phyloP scores from a whole-genome alignment of 2,888 invertebrate species.

The Blastobasis adustella region DNA sequence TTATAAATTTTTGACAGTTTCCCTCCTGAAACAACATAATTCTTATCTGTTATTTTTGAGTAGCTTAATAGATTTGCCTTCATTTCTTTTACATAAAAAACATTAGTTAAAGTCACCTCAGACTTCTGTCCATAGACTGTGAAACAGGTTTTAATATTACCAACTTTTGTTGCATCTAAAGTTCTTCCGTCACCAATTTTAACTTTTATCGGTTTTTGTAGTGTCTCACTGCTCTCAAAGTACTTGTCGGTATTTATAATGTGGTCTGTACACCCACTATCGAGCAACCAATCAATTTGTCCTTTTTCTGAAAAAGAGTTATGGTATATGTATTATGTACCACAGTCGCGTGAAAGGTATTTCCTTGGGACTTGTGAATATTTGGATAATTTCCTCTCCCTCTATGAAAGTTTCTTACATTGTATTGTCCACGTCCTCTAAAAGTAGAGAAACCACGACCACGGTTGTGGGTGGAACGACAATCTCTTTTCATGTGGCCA shows the following conservation, averaged over 20 bases:
- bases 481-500: slow-evolving; percentile 19
- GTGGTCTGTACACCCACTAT: no score
- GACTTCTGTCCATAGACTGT: slow-evolving; percentile 12
- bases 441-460: slow-evolving; percentile 2
- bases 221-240: slow-evolving; percentile 9
- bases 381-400: slow-evolving; percentile 6
- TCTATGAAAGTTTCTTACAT: slow-evolving; percentile 3
- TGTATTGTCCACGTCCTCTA: no score
- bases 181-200: slow-evolving; percentile 12
- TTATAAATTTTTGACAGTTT: slow-evolving; percentile 19
- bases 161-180: slow-evolving; percentile 12
- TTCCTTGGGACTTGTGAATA: slow-evolving; percentile 8
- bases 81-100: slow-evolving; percentile 15
- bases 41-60: slow-evolving; percentile 18
- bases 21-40: slow-evolving; percentile 11
- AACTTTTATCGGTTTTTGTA: slow-evolving; percentile 11
- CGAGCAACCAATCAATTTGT: no score
- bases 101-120: slow-evolving; percentile 13
- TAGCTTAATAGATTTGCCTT: slow-evolving; percentile 20
- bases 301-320: no score
- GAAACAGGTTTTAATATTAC: no score
- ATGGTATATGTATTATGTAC: no score
- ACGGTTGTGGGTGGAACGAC: background rate
- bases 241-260: slow-evolving; percentile 15
- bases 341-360: background rate